Conservation (phyloP, 2,113 vertebrate species). For the Chaenocephalus aceratus region DNA sequence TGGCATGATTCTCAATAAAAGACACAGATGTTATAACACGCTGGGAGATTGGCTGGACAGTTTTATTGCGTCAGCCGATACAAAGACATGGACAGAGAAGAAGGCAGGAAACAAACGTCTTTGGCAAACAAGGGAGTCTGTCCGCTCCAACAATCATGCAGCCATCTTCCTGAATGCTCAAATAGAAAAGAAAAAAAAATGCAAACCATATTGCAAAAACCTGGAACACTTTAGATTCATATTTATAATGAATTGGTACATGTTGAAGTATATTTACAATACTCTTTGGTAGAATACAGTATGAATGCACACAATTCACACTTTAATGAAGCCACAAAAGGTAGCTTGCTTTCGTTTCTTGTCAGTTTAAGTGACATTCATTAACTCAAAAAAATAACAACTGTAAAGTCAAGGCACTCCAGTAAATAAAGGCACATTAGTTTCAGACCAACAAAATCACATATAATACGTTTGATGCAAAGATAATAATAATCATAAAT, state of each 20-base stretch:
- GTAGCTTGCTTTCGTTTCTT: constrained; percentile 28
- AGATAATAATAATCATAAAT: constrained; percentile 25
- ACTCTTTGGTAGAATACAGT: constrained; percentile 37
- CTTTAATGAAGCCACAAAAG: constrained; percentile 14
- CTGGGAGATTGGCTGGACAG: constrained; percentile 46
- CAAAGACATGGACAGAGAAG: constrained; percentile 65
- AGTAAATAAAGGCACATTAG: constrained; percentile 33
- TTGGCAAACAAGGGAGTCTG: constrained; percentile 38
- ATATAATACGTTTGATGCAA: neutral
- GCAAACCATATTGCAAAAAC: constrained; percentile 59
- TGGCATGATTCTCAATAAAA: constrained; percentile 39
- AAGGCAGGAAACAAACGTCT: constrained; percentile 35
- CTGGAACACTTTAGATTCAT: constrained; percentile 54
- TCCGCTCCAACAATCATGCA: constrained; percentile 41
- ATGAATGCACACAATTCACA: constrained; percentile 46
- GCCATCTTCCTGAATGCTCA: constrained; percentile 38
- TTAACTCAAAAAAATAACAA: constrained; percentile 35
- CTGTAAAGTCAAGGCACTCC: constrained; percentile 13
- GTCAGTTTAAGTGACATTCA: constrained; percentile 49
- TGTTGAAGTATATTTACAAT: constrained; percentile 76
- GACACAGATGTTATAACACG: constrained; percentile 67
- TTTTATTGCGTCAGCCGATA: constrained; percentile 78
- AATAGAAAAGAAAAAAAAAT: constrained; percentile 65
- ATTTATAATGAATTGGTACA: constrained; percentile 44
- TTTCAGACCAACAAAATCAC: constrained; percentile 17